phyloP scores from a whole-genome alignment of 2,888 invertebrate species.

The Netelia virgata region DNA sequence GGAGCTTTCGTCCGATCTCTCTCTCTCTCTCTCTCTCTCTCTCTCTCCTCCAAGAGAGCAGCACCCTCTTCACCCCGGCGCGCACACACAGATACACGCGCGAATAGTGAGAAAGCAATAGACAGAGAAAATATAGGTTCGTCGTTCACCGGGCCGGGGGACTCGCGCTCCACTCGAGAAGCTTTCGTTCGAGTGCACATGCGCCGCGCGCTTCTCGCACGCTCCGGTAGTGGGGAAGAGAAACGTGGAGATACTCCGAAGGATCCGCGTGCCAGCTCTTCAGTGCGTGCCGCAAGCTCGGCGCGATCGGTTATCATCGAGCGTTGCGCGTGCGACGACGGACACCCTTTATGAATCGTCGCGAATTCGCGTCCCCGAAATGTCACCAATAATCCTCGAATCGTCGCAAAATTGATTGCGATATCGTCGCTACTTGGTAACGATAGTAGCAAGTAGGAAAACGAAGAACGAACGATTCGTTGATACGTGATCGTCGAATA shows the following conservation, averaged over 20 bases:
- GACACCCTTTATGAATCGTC: conserved; percentile 1
- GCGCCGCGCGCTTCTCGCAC: conserved; percentile 42
- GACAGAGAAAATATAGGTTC: conserved; percentile 20
- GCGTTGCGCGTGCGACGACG: not conserved
- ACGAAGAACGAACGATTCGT: not conserved
- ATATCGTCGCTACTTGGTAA: not conserved
- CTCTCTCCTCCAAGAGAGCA: not conserved
- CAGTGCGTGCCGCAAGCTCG: conserved; percentile 83
- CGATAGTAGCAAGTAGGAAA: not conserved
- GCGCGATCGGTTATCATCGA: conserved; percentile 72
- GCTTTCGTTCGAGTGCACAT: conserved; percentile 58
- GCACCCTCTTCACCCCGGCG: no score
- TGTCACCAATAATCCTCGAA: not conserved
- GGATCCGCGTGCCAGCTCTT: conserved; percentile 64
- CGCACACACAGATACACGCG: not conserved
- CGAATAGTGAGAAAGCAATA: conserved; percentile 4
- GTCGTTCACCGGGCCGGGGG: conserved; percentile 3
- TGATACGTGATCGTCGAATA: no score
- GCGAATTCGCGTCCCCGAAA: not conserved
- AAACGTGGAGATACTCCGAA: conserved; percentile 69
- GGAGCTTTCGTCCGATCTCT: conserved; percentile 42
- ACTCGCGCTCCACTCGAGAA: conserved; percentile 66
- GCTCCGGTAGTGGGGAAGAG: conserved; percentile 64
- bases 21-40: no score
- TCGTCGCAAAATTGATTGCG: conserved; percentile 3